A percentile compares a stretch with the other conserved stretches of the same genome.
phyloP scores from a whole-genome alignment of 1,140 invertebrate species.

The Bombus impatiens region DNA sequence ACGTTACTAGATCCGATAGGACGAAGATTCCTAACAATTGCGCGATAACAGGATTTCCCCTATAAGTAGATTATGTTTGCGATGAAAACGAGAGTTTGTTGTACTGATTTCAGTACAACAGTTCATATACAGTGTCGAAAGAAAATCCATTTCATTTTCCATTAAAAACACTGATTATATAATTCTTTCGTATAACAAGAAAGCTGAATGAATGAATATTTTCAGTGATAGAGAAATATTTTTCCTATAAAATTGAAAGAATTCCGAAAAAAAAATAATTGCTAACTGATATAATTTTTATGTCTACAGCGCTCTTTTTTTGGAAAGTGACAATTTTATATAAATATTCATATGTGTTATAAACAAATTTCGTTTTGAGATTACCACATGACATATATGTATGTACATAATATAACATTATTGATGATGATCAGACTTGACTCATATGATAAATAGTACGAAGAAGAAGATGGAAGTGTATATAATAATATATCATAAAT shows the following conservation, averaged over 20 bases:
- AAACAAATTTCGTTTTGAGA: too few relatives aligned
- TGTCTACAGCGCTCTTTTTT: too few relatives aligned
- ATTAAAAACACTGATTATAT: not conserved
- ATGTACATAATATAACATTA: too few relatives aligned
- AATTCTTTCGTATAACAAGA: not conserved
- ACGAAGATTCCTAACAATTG: constrained; percentile 27
- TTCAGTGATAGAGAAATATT: not conserved
- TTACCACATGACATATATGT: too few relatives aligned
- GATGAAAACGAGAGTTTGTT: constrained; percentile 24
- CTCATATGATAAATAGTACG: too few relatives aligned
- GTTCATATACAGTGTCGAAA: not conserved
- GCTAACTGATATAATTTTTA: too few relatives aligned
- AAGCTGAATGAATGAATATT: not conserved
- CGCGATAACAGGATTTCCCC: constrained; percentile 48
- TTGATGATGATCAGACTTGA: too few relatives aligned
- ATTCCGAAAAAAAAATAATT: too few relatives aligned
- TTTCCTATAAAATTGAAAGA: not conserved
- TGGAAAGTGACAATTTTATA: too few relatives aligned
- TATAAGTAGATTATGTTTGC: constrained; percentile 53
- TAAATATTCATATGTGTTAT: too few relatives aligned
- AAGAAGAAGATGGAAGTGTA: too few relatives aligned
- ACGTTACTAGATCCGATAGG: constrained; percentile 28
- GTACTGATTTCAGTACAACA: not conserved
- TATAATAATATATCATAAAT: too few relatives aligned
- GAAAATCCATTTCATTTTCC: not conserved